Evolutionary conservation across 2,888 invertebrate genomes (phyloP).

Genomic region (Dryococelus australis): DNA sequence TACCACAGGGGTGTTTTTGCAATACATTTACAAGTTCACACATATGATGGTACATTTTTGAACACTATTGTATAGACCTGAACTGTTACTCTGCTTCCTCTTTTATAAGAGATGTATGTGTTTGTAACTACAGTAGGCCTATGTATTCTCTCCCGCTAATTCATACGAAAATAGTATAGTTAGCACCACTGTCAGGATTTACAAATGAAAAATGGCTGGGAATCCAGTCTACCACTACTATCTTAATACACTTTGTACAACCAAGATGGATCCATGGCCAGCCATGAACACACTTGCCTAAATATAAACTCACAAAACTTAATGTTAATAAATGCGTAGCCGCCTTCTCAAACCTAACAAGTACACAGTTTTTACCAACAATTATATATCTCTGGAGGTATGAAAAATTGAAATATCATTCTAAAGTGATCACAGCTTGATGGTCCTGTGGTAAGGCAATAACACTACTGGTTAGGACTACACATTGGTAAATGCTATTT

Average conservation of each 20-base stretch:
- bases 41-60: neutral
- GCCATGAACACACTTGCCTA: conserved; percentile 6
- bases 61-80: neutral
- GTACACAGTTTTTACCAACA: neutral
- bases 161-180: neutral
- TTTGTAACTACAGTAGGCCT: neutral
- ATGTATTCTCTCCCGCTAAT: neutral
- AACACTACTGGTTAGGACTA: no score
- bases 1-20: neutral
- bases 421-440: no score
- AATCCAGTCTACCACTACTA: neutral
- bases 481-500: no score
- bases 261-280: neutral
- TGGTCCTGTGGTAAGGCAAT: no score
- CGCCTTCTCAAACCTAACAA: neutral
- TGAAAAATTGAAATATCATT: no score
- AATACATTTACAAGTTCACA: neutral
- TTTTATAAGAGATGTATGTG: neutral
- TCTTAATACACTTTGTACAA: neutral
- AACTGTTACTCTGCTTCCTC: neutral
- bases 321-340: conserved; percentile 8
- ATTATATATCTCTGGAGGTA: no score
- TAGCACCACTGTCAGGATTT: neutral
- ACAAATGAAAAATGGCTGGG: neutral
- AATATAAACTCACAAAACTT: conserved; percentile 12